Evolutionary conservation across 2,888 invertebrate species (phyloP), one percentile per base, ranked within the genome.

Genomic region (Caenorhabditis sp.): DNA sequence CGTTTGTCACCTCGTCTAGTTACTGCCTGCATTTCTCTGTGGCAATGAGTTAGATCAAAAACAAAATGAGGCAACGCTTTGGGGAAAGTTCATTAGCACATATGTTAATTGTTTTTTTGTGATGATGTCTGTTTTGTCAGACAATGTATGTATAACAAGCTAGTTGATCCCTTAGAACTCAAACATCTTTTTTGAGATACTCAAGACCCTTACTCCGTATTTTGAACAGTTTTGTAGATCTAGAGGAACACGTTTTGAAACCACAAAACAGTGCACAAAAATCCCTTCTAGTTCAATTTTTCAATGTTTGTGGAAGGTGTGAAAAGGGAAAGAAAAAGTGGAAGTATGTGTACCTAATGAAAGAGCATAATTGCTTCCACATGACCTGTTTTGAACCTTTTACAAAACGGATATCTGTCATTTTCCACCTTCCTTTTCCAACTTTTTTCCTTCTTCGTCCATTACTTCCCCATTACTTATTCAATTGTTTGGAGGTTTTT

Each of bases 291-390:
- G n/a, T 47, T 9, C 47, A 18, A 13, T 50, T 20, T n/a, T 20
- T 2, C 1, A 24, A 13, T 22, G 2, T 13, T 13, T 13, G 2
- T 11, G 13, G 6, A 6, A 40, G 40, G 40, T 40, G 40, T 40
- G 26, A 24, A 53, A 24, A 53, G 24, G 18, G 53, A 22, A 26
- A 37, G 28, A 37, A 40, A 68, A 58, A 69, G 51, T 51, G 60
- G 35, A 26, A 55, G 2, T 11, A 40, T n/a, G n/a, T n/a, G n/a
- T 35, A 64, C 47, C 62, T 72, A 72, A 72, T 74, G 58, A 51
- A 74, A 60, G 65, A 74, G 74, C 65, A 67, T 74, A 74, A 74
- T 74, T 67, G 65, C 53, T 76, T 76, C 76, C 76, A 76, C 76
- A 67, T 76, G 76, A 76, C 76, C 76, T 76, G 76, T 67, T 76